Base-by-base conservation (phyloP, 2,797 vertebrate species). In the Pogonophryne albipinna region DNA sequence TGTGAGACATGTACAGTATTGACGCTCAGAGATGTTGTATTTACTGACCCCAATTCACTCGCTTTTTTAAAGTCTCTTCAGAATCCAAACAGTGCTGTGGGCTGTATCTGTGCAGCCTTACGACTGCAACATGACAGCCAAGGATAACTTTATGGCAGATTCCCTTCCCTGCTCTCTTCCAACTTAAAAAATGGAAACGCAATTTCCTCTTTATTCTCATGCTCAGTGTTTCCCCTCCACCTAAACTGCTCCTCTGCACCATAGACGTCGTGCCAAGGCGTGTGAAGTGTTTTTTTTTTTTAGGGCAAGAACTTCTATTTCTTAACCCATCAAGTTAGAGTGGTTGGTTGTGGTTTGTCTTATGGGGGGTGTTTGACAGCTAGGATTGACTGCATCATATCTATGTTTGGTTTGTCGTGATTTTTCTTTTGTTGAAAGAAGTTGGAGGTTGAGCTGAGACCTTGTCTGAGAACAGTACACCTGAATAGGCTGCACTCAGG, bases 1-100 rank as follows among this genome's bases (percentile, higher is more conserved):
- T 52, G 41, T 58, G 38, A 23, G 1, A 4, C 27, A 47, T n/a
- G n/a, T 73, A 15, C 63, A 67, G 52, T 73, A 38, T 42, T 53
- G 58, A n/a, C 1, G 1, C 27, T n/a, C 12, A 17, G 7, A 51
- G 11, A 12, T 52, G 34, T 41, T 51, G 49, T 45, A 13, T 45
- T 3, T 10, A 42, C 23, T 23, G 53, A 74, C 47, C 41, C 17
- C 14, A 16, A 27, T 16, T 31, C 46, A 58, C 45, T 46, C 16
- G 11, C 20, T 67, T 45, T 53, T 51, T 31, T 59, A 8, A 55
- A 47, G 12, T 71, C 31, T 12, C 20, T 45, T n/a, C 20, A 67
- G 13, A 66, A 60, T 20, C 42, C 49, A 49, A 50, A 72, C 10
- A 16, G 34, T 17, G 42, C 0, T 6, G 6, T 19, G n/a, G 19